Evolutionary conservation across 2,797 vertebrate species (phyloP), one percentile per base, ranked within the genome.

Genomic region (Lithobates sylvaticus): DNA sequence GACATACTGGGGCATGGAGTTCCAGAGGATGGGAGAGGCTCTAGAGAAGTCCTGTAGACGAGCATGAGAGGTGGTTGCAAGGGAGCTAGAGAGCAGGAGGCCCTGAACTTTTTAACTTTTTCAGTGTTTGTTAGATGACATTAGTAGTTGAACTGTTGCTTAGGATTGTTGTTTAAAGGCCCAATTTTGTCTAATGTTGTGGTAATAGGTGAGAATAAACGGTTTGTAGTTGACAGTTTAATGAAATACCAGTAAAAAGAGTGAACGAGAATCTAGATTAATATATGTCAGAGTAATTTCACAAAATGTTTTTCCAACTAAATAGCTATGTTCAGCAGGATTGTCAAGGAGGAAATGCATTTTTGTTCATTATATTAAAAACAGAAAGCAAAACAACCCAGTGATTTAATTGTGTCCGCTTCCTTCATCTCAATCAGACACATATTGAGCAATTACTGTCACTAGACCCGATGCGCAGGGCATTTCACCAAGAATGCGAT

Each of bases 401-500:
- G 29, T 54, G 15, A 71, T 61, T 64, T 64, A 73, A 82, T 82
- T 72, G 44, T 44, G n/a, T 0, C 65, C 29, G 26, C 47, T 71
- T 78, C 67, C 34, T 21, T 68, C 75, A 47, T 77, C 29, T 78
- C 29, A 85, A 73, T 78, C 32, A 69, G 42, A 68, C 50, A 85
- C 39, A 69, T 89, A 84, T 83, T 78, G 27, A 47, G 13, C 88
- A 86, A 84, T 91, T 85, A 85, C 84, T 83, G 65, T 85, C 89
- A 86, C 86, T 26, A 85, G 89, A 88, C 86, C 32, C 83, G 89
- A 83, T 86, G 85, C 88, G 86, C 83, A 88, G 88, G 89, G 84
- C 89, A 81, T 87, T 89, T 89, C 65, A 88, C 87, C 91, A 91
- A 90, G 83, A 71, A 86, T 90, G 86, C 88, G 70, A 83, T 76